Conservation (phyloP, 2,113 vertebrate genomes). For the Chinchilla lanigera region DNA sequence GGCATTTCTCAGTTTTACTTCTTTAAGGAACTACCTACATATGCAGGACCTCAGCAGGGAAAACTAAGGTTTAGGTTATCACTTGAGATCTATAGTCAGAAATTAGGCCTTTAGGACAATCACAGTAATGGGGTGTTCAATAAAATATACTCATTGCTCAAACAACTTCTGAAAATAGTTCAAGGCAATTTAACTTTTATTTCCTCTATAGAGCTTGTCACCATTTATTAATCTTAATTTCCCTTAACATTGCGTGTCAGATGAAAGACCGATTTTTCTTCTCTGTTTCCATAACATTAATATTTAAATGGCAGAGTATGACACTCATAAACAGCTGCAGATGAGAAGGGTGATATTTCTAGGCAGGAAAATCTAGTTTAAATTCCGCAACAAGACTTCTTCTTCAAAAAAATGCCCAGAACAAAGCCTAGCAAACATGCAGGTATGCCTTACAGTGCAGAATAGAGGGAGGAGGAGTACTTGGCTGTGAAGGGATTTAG, state of each 20-base stretch:
- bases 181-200: constrained; percentile 78
- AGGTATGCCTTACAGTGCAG: neutral
- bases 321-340: constrained; percentile 65
- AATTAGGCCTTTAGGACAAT: constrained; percentile 60
- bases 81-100: constrained; percentile 49
- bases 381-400: constrained; percentile 15
- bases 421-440: constrained; percentile 19
- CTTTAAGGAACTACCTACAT: neutral
- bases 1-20: neutral
- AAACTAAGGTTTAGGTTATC: constrained; percentile 36
- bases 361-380: constrained; percentile 49
- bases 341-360: constrained; percentile 66
- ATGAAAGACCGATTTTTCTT: constrained; percentile 70
- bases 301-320: constrained; percentile 76
- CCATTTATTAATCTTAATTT: constrained; percentile 82
- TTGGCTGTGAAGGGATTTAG: neutral
- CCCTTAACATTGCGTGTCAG: constrained; percentile 65
- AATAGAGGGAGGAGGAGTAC: constrained; percentile 6
- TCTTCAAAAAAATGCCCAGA: constrained; percentile 7
- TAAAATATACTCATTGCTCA: constrained; percentile 68
- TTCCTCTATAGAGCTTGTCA: constrained; percentile 75
- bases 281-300: constrained; percentile 77
- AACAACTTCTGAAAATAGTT: constrained; percentile 77
- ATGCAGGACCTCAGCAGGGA: constrained; percentile 20
- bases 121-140: constrained; percentile 51